A percentile compares a stretch with the other conserved stretches of the same genome.
Conservation (phyloP, 2,113 vertebrate genomes). For the Diphyllodes magnificus region DNA sequence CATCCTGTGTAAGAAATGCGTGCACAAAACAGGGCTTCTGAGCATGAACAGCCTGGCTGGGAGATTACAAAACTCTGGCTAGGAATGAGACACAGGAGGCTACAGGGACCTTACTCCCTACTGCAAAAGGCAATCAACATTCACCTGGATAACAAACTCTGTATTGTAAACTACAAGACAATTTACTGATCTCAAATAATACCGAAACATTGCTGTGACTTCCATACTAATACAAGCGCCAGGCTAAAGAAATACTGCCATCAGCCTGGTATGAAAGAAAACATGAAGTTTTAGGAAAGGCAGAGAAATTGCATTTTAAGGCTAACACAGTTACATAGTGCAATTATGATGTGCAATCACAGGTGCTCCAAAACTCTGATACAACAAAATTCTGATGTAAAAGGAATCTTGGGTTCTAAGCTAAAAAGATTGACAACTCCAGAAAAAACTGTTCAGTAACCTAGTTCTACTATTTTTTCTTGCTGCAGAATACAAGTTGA, state of each 20-base stretch:
- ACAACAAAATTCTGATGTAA: neutral
- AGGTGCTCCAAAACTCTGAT: neutral
- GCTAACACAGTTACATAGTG: neutral
- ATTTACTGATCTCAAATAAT: neutral
- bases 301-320: neutral
- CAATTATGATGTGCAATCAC: neutral
- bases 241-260: neutral
- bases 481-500: neutral
- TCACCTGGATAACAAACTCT: neutral
- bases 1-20: neutral
- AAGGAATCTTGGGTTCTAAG: neutral
- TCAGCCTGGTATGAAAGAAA: neutral
- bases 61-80: neutral
- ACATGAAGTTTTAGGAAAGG: neutral
- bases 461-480: neutral
- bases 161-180: neutral
- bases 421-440: neutral
- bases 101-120: neutral
- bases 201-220: no score
- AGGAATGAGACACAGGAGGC: neutral
- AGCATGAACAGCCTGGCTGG: rapidly evolving
- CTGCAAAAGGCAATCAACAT: neutral
- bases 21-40: rapidly evolving
- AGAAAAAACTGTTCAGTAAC: neutral
- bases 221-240: neutral